These are phyloP conservation scores for Formicarius rufipectus DNA, from an alignment of 2,113 vertebrate species.

Conservation along the genomic window DNA sequence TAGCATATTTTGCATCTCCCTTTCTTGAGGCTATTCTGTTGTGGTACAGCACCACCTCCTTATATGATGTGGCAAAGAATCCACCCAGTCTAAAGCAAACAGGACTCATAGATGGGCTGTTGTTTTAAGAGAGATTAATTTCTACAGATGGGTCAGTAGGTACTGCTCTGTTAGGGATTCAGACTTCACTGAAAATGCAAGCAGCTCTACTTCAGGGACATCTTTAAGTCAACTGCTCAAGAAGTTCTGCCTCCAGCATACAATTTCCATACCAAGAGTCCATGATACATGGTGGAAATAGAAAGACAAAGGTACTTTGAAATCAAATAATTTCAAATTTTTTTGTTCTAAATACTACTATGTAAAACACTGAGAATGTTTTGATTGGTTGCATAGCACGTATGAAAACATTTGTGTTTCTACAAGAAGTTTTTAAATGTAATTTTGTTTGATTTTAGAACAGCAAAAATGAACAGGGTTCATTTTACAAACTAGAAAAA, in stretches of 20 bases:
- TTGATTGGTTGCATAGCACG: accelerated
- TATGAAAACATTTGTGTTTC: accelerated
- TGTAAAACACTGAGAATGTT: neutral
- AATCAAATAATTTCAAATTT: too few species aligned
- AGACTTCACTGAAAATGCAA: neutral
- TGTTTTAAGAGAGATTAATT: neutral
- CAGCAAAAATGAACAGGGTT: neutral
- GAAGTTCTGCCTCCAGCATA: neutral
- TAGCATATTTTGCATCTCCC: neutral
- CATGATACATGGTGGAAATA: neutral
- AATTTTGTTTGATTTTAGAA: neutral
- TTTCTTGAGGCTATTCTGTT: neutral
- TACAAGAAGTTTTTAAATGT: neutral
- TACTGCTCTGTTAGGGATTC: neutral
- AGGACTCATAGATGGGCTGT: neutral
- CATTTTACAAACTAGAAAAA: neutral
- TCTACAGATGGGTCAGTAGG: neutral
- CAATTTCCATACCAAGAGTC: neutral
- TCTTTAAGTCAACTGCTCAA: neutral
- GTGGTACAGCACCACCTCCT: neutral
- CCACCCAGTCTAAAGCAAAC: neutral
- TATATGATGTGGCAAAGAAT: neutral
- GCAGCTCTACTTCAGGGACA: neutral
- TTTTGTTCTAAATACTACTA: neutral
- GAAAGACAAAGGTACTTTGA: neutral